Base-by-base conservation (phyloP, 2,113 vertebrate species). In the Hoplias malabaricus region DNA sequence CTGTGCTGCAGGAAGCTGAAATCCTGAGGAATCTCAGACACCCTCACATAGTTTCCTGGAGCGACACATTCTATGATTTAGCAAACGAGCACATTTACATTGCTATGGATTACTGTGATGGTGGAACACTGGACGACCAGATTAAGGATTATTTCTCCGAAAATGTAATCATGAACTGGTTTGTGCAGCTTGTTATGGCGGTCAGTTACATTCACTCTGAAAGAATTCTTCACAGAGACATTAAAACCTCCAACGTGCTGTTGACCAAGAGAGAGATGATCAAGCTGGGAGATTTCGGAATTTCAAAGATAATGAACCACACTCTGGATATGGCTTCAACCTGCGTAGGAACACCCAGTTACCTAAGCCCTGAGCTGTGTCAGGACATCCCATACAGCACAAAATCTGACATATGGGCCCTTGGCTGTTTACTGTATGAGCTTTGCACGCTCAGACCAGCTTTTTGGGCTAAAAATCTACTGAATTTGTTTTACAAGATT, bases 201-300 rank as follows among this genome's bases (percentile, higher is more conserved):
- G 82, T 95, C 5, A 79, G 84, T 69, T 91, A 93, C 43, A 92
- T 94, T 73, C 93, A 94, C 75, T 48, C 68, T 10, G 67, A 83
- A 43, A 93, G 88, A 77, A 91, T 94, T 77, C 87, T 94, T 1
- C 93, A 95, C 85, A 87, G 93, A 74, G 93, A 94, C 80, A 92
- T 95, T 80, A 94, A 95, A 71, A 88, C 93, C 4, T 93, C 92
- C 13, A 95, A 95, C 62, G 88, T 94, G 1, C 89, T 94, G 57
- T 85, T 94, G 8, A 94, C 92, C 7, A 93, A 90, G 70, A 84
- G 77, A 61, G 89, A 89, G 0, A 38, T 89, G 67, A 86, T 94
- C n/a, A 93, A 93, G 63, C 82, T 94, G 13, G 93, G 93, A 2
- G 94, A 95, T 85, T 94, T 94, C 83, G 93, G 94, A 33, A 94